Percentiles rank a stretch among this genome's conserved stretches.
Evolutionary conservation across 2,797 vertebrate genomes (phyloP).

Genomic region (Nyctalus aviator): DNA sequence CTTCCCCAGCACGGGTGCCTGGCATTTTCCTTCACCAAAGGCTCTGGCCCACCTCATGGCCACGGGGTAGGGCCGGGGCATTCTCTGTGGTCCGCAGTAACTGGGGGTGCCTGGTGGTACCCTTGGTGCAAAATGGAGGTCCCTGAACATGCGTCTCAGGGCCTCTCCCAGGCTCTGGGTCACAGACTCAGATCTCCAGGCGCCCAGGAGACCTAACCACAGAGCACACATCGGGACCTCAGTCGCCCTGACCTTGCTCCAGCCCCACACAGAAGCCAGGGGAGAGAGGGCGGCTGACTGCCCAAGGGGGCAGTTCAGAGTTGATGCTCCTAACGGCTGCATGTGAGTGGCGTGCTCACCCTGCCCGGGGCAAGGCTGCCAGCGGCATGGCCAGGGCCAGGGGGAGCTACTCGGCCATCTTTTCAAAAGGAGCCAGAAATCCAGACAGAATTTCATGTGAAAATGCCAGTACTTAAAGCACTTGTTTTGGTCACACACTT

Average conservation of each 20-base stretch:
- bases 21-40: constrained; percentile 36
- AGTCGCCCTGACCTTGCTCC: not conserved
- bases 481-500: not conserved
- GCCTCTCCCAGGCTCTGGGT: not conserved
- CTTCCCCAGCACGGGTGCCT: not conserved
- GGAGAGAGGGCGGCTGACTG: not conserved
- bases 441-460: not conserved
- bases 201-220: not conserved
- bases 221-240: not conserved
- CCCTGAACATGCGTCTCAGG: not conserved
- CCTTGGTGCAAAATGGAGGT: not conserved
- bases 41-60: not conserved
- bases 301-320: not conserved
- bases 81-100: not conserved
- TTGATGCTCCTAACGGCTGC: not conserved
- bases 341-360: no score
- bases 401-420: not conserved
- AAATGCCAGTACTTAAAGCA: constrained; percentile 3
- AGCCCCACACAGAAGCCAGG: not conserved
- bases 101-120: not conserved
- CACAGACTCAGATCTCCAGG: not conserved
- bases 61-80: not conserved
- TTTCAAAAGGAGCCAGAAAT: constrained; percentile 23
- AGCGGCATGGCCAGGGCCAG: not conserved
- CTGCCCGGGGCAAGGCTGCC: not conserved